phyloP scores from a whole-genome alignment of 1,140 invertebrate genomes.

The Zaprionus taronus region DNA sequence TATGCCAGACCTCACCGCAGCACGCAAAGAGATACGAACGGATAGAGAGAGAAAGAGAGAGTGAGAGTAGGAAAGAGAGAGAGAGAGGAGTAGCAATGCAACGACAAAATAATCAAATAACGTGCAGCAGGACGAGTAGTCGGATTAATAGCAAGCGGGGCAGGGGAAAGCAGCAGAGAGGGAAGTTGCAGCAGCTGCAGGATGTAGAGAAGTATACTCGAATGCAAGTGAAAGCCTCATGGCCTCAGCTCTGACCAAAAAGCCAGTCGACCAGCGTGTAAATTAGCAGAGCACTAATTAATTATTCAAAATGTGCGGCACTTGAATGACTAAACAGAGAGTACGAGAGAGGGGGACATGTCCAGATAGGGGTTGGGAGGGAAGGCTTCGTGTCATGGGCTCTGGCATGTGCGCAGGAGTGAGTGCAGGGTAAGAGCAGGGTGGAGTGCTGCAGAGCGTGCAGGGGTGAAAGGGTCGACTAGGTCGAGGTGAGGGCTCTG shows the following conservation, averaged over 20 bases:
- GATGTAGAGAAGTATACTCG: slow-evolving; percentile 8
- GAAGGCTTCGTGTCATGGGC: neutral
- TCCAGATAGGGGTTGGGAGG: neutral
- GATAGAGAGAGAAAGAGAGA: slow-evolving; percentile 1
- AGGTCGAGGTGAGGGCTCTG: neutral
- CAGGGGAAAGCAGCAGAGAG: neutral
- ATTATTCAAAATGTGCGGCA: slow-evolving; percentile 81
- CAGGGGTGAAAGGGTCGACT: neutral
- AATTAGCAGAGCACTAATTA: slow-evolving; percentile 82
- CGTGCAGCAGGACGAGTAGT: slow-evolving; percentile 35
- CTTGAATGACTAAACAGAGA: slow-evolving; percentile 73
- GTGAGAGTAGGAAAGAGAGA: neutral
- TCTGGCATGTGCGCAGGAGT: neutral
- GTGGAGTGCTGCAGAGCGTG: neutral
- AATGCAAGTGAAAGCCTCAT: slow-evolving; percentile 43
- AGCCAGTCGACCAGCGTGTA: slow-evolving; percentile 78
- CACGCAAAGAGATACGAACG: slow-evolving; percentile 12
- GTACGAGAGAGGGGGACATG: slow-evolving; percentile 4
- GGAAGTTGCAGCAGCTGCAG: slow-evolving; percentile 3
- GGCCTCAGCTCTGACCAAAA: slow-evolving; percentile 64
- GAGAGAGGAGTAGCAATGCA: slow-evolving; percentile 27
- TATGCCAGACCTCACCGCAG: slow-evolving; percentile 66
- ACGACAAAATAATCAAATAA: slow-evolving; percentile 78
- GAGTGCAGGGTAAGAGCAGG: neutral
- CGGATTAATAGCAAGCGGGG: neutral